Conservation (phyloP, 2,888 invertebrate species). For the Andrena praecox region DNA sequence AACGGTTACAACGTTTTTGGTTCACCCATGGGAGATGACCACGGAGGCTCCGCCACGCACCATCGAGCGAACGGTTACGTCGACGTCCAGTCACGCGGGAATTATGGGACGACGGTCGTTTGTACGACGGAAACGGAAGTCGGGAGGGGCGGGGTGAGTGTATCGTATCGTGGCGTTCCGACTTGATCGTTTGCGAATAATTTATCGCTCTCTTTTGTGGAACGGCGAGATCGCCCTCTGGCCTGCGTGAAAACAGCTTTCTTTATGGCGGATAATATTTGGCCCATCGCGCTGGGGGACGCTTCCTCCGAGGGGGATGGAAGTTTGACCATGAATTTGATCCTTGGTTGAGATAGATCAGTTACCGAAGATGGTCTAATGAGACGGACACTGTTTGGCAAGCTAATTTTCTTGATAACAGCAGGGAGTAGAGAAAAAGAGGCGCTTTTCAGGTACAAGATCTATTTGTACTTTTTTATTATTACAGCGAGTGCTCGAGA, state of each 20-base stretch:
- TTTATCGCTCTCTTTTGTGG: constrained; percentile 34
- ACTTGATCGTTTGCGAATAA: constrained; percentile 56
- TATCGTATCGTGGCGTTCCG: constrained; percentile 16
- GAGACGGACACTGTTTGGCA: not conserved
- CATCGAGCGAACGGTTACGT: constrained; percentile 63
- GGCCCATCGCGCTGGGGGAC: constrained; percentile 21
- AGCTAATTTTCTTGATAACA: too few relatives aligned
- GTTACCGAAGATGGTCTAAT: not conserved
- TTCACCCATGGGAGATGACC: constrained; percentile 73
- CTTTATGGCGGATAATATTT: constrained; percentile 25
- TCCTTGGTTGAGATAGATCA: not conserved
- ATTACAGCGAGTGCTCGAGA: too few relatives aligned
- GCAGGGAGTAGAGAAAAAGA: too few relatives aligned
- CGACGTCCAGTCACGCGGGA: constrained; percentile 66
- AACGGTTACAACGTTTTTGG: constrained; percentile 63
- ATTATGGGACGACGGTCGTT: constrained; percentile 66
- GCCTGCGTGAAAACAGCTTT: constrained; percentile 12
- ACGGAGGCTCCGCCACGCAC: constrained; percentile 54
- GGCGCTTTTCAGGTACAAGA: too few relatives aligned
- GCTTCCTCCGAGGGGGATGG: not conserved
- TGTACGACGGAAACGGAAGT: constrained; percentile 51
- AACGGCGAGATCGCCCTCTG: constrained; percentile 6
- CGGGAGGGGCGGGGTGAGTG: not conserved
- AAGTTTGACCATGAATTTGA: constrained; percentile 16
- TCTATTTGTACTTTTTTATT: too few relatives aligned